These are phyloP conservation scores for Drosophila chauvacae DNA, from an alignment of 1,140 invertebrate species.

Conservation along the genomic window DNA sequence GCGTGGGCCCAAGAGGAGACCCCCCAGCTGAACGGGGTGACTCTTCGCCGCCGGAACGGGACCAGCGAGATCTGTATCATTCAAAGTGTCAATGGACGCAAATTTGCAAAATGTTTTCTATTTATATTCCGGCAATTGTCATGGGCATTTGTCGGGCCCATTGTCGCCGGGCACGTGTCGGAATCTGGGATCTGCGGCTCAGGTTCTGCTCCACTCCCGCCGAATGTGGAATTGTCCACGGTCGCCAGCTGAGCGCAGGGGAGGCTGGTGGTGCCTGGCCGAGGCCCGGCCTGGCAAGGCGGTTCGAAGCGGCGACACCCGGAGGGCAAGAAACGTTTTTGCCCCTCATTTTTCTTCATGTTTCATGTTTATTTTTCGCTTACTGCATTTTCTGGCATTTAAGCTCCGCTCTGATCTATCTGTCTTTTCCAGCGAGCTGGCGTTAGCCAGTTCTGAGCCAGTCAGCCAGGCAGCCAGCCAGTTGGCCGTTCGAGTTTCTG, in stretches of 20 bases:
- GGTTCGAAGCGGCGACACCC: slow-evolving; percentile 31
- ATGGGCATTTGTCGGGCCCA: slow-evolving; percentile 28
- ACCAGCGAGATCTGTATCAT: slow-evolving; percentile 36
- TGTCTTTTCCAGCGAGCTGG: slow-evolving; percentile 25
- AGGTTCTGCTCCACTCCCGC: slow-evolving; percentile 39
- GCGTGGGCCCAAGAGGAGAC: slow-evolving; percentile 31
- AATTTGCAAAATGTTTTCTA: slow-evolving; percentile 45
- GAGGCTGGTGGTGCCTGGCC: neutral
- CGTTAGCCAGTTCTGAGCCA: slow-evolving; percentile 18
- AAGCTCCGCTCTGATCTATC: slow-evolving; percentile 45
- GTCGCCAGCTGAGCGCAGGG: neutral
- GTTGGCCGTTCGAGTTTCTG: slow-evolving; percentile 44
- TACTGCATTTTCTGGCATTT: slow-evolving; percentile 54
- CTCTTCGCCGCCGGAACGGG: slow-evolving; percentile 5
- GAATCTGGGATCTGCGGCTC: slow-evolving; percentile 38
- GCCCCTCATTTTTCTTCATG: slow-evolving; percentile 52
- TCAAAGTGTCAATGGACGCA: slow-evolving; percentile 46
- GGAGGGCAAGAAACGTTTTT: slow-evolving; percentile 41
- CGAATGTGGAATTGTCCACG: slow-evolving; percentile 27
- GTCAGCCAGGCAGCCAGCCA: neutral
- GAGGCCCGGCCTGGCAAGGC: neutral
- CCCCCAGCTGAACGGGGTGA: slow-evolving; percentile 31
- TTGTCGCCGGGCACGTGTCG: slow-evolving; percentile 42
- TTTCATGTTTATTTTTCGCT: slow-evolving; percentile 55
- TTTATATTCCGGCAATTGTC: slow-evolving; percentile 36